Evolutionary conservation across 2,113 vertebrate species (phyloP).

Genomic region (Proterorhinus semilunaris): DNA sequence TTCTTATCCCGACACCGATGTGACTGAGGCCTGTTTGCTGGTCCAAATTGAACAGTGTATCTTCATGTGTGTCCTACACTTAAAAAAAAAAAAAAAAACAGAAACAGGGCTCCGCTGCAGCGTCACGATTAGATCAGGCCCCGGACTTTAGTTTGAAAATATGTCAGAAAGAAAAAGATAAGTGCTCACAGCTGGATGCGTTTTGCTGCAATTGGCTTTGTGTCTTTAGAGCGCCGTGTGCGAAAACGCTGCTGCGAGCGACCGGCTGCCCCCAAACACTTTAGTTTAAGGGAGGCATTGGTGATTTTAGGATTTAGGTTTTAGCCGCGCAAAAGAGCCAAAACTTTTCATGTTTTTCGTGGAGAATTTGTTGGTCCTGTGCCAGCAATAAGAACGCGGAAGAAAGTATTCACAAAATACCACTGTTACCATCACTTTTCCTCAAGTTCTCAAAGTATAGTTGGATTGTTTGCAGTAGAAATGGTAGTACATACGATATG

Average conservation of each 20-base stretch:
- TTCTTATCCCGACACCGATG: background rate
- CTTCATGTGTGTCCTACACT: background rate
- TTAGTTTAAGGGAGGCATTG: slow-evolving; percentile 35
- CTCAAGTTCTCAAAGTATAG: too few species aligned
- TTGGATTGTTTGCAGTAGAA: too few species aligned
- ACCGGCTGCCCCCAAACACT: slow-evolving; percentile 34
- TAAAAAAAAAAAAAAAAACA: too few species aligned
- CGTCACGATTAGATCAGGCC: slow-evolving; percentile 60
- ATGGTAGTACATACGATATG: too few species aligned
- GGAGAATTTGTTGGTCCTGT: background rate
- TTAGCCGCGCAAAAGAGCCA: slow-evolving; percentile 35
- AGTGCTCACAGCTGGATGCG: slow-evolving; percentile 68
- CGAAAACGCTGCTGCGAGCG: slow-evolving; percentile 41
- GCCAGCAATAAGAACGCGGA: background rate
- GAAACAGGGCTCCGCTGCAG: slow-evolving; percentile 20
- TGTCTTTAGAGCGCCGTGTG: slow-evolving; percentile 50
- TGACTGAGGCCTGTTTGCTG: background rate
- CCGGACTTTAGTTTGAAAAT: slow-evolving; percentile 44
- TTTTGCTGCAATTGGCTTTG: slow-evolving; percentile 60
- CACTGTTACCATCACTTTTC: too few species aligned
- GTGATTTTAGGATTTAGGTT: slow-evolving; percentile 30
- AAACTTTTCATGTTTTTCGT: slow-evolving; percentile 33
- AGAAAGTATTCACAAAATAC: too few species aligned
- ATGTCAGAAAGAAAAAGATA: slow-evolving; percentile 63
- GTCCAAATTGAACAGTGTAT: background rate